Base-by-base conservation (phyloP, 2,113 vertebrate genomes). In the Thunnus thynnus region DNA sequence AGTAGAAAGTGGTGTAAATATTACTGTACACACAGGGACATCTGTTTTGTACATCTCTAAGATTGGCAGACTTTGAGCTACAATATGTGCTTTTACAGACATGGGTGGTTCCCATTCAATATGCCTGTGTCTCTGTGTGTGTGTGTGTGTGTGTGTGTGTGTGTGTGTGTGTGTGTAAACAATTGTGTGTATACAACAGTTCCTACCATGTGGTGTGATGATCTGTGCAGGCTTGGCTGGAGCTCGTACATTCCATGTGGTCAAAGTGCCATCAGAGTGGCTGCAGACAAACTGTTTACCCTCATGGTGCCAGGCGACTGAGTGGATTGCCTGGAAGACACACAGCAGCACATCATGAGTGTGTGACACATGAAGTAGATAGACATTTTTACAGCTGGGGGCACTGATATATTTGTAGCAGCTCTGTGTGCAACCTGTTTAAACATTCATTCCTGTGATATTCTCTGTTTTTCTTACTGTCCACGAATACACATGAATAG, bases 241-340 rank as follows among this genome's bases (percentile, higher is more conserved):
- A 64, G 94, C 95, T 83, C 96, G 96, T 93, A 99, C 92, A 91
- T 97, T 99, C 98, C 98, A 99, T 91, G 97, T 97, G 88, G 98
- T 99, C 95, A 99, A 94, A 52, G 97, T 98, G 74, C 98, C 98
- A 89, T 99, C 98, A 17, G 98, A 99, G 93, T 99, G 98, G 94
- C 98, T 99, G 93, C 98, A 99, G 76, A 98, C 95, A 90, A 99
- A 99, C 69, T 98, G 98, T 82, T 99, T 99, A 63, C 98, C 98
- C 95, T 99, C 98, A 61, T 99, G 98, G 90, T 99, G 98, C 98
- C 98, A 99, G 88, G 97, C 97, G 56, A 98, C 97, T 0, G 98
- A 99, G 91, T 99, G 98, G 83, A 99, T 99, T 65, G 98, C 98
- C 98, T 99, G 88, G 30, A 76, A 86, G 11, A 76, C 68, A 77